Evolutionary conservation across 2,888 invertebrate species (phyloP).

Genomic region (Dermolepida albohirtum): DNA sequence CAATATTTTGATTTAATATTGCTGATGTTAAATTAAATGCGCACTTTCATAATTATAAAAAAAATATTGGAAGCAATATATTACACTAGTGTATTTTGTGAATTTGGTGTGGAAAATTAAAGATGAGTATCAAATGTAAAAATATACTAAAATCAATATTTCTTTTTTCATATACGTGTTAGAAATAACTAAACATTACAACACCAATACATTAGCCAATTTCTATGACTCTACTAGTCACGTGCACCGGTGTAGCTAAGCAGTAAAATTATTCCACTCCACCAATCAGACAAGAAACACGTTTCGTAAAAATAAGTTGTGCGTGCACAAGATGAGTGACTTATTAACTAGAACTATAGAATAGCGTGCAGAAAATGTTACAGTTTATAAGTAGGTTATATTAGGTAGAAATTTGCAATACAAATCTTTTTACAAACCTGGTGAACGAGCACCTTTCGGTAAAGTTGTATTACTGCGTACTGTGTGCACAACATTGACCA

Average conservation of each 20-base stretch:
- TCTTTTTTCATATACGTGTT: background rate
- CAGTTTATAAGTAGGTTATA: conserved; percentile 26
- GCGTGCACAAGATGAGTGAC: conserved; percentile 52
- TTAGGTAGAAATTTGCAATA: conserved; percentile 47
- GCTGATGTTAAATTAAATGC: conserved; percentile 18
- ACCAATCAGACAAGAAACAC: conserved; percentile 46
- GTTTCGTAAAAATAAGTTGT: conserved; percentile 47
- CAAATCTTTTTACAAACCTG: conserved; percentile 51
- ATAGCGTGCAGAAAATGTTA: conserved; percentile 54
- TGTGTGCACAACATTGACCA: conserved; percentile 23
- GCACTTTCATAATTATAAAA: conserved; percentile 1
- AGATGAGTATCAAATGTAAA: background rate
- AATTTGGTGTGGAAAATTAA: conserved; percentile 8
- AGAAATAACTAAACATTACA: conserved; percentile 37
- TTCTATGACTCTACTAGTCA: conserved; percentile 42
- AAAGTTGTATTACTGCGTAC: conserved; percentile 2
- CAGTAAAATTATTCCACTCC: conserved; percentile 31
- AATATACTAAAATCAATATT: conserved; percentile 7
- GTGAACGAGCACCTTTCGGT: conserved; percentile 5
- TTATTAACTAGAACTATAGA: conserved; percentile 47
- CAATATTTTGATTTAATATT: no score
- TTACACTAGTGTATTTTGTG: conserved; percentile 19
- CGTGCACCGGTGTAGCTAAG: conserved; percentile 47
- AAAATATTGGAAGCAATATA: background rate
- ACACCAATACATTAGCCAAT: conserved; percentile 33